Conservation (phyloP, 2,113 vertebrate species). For the Hyaena hyaena region DNA sequence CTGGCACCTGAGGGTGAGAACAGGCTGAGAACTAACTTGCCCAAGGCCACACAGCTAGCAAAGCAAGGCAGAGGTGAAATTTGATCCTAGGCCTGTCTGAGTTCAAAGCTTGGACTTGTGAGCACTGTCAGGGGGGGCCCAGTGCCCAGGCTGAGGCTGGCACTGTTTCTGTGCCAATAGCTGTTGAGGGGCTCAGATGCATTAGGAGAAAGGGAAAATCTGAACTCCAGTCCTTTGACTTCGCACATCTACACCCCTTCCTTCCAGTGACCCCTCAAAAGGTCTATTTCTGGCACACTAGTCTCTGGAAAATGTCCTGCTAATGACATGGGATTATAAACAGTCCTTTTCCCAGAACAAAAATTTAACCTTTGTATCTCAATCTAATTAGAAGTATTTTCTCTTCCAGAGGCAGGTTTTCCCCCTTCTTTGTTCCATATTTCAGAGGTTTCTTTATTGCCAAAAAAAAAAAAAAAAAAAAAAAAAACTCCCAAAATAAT, state of each 20-base stretch:
- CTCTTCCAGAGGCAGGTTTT: constrained; percentile 65
- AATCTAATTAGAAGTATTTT: constrained; percentile 78
- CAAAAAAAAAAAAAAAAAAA: constrained; percentile 23
- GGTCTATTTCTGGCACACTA: constrained; percentile 73
- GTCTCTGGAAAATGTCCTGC: constrained; percentile 78
- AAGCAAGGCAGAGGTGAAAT: background rate
- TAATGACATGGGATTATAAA: constrained; percentile 79
- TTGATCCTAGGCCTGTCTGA: background rate
- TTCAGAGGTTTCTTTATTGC: constrained; percentile 58
- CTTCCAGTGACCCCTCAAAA: constrained; percentile 66
- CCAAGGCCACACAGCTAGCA: background rate
- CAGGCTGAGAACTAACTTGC: background rate
- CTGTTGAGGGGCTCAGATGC: background rate
- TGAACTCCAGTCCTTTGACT: constrained; percentile 42
- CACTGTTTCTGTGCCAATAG: background rate
- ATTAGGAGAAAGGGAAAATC: background rate
- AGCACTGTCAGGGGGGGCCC: background rate
- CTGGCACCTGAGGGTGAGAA: too few species aligned
- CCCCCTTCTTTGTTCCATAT: constrained; percentile 5
- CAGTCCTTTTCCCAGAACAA: constrained; percentile 76
- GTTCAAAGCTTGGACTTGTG: background rate
- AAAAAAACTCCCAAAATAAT: background rate
- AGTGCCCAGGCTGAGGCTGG: background rate
- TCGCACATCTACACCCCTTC: constrained; percentile 53
- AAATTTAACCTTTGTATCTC: constrained; percentile 79